Base-by-base conservation (phyloP, 2,113 vertebrate genomes). In the Neolamprologus caudopunctatus region DNA sequence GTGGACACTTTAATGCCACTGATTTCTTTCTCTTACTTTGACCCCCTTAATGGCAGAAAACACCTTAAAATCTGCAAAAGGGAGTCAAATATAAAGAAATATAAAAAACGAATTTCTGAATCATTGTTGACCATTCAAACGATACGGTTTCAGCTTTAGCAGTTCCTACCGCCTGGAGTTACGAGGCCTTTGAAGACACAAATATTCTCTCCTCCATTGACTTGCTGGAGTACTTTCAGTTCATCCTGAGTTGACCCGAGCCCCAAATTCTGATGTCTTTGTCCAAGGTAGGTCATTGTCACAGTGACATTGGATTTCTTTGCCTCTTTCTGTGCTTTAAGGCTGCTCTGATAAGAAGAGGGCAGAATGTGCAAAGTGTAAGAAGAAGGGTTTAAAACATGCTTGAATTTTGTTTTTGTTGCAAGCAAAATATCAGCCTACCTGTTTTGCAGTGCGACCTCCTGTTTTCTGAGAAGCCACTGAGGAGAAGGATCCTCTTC, bases 221-320 rank as follows among this genome's bases (percentile, higher is more conserved):
- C 94, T 87, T 97, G 97, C 89, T 97, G 97, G 31, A 97, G 94
- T 1, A 97, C 94, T 81, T 96, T 96, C 81, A 97, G 94, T 79
- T 97, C 97, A 61, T 97, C 97, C 28, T 57, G 94, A 28, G 79
- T 63, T 2, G 82, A 83, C 61, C 68, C 50, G 12, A 50, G 19
- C 4, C 82, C 87, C 4, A 94, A 86, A 40, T 85, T 68, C 16
- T 26, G 71, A 4, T n/a, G 89, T 53, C 96, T 91, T 63, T 93
- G 95, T 14, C 96, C 97, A 2, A 97, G 89, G 82, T 97, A 97
- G 12, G 85, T 94, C 96, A 97, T 96, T 4, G 95, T 96, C 89
- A 97, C 94, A 1, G 88, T 93, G 10, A 97, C 96, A 24, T 97
- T 96, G 24, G 96, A 96, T 87, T 94, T 96, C 91, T 91, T 96